These are phyloP conservation scores for Pontoporia blainvillei DNA, from an alignment of 2,113 vertebrate species.

Conservation along the genomic window DNA sequence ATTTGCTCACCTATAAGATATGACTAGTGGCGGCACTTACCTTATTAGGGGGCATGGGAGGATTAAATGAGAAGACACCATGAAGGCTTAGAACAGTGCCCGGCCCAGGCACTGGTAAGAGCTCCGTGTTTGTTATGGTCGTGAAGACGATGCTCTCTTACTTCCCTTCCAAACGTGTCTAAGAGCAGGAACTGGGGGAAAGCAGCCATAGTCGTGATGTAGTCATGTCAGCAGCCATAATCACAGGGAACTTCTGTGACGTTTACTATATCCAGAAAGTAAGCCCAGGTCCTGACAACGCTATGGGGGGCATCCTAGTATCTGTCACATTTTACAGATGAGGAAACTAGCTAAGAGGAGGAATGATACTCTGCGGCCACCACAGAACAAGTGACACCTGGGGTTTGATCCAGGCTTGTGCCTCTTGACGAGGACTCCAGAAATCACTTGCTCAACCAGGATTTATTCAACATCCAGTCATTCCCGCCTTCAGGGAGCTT, in stretches of 20 bases:
- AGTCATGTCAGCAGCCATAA: not conserved
- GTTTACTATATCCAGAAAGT: not conserved
- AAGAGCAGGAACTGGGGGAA: not conserved
- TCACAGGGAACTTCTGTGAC: not conserved
- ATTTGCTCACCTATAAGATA: not conserved
- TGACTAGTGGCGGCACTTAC: not conserved
- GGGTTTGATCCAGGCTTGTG: not conserved
- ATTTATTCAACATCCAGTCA: not conserved
- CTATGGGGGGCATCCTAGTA: not conserved
- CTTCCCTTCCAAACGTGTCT: not conserved
- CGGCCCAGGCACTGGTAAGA: accelerated
- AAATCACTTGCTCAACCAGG: not conserved
- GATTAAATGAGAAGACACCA: not conserved
- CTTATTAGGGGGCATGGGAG: not conserved
- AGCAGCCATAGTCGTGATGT: not conserved
- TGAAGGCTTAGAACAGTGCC: not conserved
- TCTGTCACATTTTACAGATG: not conserved
- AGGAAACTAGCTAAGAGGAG: not conserved
- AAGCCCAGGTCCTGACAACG: not conserved
- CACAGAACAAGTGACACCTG: not conserved
- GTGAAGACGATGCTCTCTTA: accelerated
- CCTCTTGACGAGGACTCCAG: not conserved
- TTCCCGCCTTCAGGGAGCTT: not conserved
- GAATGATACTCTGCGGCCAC: not conserved
- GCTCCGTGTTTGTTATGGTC: accelerated